Evolutionary conservation across 2,113 vertebrate genomes (phyloP).

Genomic region (Cariama cristata): DNA sequence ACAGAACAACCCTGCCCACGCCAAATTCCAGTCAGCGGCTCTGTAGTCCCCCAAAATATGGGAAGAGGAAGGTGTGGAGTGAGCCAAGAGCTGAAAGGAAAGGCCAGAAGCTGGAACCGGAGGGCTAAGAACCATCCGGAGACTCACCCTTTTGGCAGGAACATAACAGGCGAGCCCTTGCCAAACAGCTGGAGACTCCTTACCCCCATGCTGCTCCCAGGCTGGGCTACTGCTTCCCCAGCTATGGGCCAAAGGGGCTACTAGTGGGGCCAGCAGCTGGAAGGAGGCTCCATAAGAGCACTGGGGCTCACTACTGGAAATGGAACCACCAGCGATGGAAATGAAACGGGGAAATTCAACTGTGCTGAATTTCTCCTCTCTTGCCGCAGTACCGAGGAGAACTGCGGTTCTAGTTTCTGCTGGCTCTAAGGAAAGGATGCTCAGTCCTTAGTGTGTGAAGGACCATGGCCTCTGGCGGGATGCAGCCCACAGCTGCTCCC

Average conservation of each 20-base stretch:
- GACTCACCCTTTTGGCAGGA: background rate
- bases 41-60: accelerated
- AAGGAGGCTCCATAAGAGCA: background rate
- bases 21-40: background rate
- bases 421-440: background rate
- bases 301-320: background rate
- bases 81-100: background rate
- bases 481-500: background rate
- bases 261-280: background rate
- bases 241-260: background rate
- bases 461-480: background rate
- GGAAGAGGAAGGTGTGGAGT: background rate
- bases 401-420: background rate
- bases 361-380: background rate
- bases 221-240: background rate
- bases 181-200: background rate
- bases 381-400: background rate
- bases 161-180: background rate
- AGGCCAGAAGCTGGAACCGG: background rate
- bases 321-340: accelerated
- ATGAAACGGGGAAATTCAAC: background rate
- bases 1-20: background rate
- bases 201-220: background rate
- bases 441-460: background rate
- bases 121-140: background rate